Percentiles rank a stretch among this genome's conserved stretches.
These are phyloP conservation scores for Drosophila melanogaster DNA, from an alignment of 1,140 invertebrate genomes.

Conservation along the genomic window DNA sequence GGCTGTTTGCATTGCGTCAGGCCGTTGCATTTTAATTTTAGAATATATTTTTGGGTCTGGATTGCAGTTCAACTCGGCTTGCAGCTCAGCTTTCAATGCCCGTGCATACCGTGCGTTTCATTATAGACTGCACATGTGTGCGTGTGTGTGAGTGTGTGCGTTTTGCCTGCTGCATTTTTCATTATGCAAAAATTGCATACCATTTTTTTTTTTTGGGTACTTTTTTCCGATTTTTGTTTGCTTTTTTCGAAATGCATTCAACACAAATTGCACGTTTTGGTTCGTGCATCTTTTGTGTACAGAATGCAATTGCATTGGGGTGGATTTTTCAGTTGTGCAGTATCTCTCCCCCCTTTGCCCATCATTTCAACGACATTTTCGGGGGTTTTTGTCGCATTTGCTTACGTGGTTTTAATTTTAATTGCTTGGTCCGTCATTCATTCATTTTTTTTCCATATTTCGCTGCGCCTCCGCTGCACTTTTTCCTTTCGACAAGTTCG, in stretches of 20 bases:
- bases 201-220: constrained; percentile 54
- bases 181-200: constrained; percentile 82
- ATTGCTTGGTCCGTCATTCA: constrained; percentile 73
- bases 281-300: constrained; percentile 78
- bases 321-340: constrained; percentile 76
- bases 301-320: constrained; percentile 73
- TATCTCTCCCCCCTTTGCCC: constrained; percentile 34
- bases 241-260: constrained; percentile 75
- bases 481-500: constrained; percentile 21
- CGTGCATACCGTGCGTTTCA: constrained; percentile 69
- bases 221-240: constrained; percentile 65
- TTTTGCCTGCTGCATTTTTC: constrained; percentile 80
- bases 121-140: constrained; percentile 33
- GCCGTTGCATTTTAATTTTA: constrained; percentile 80
- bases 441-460: constrained; percentile 20
- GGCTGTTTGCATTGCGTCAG: constrained; percentile 80
- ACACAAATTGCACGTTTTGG: constrained; percentile 79
- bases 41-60: constrained; percentile 83
- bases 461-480: constrained; percentile 1
- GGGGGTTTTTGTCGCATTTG: constrained; percentile 71
- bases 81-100: constrained; percentile 71
- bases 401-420: constrained; percentile 82
- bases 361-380: constrained; percentile 44
- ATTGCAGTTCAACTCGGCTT: constrained; percentile 66
- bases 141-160: constrained; percentile 16